phyloP scores from a whole-genome alignment of 2,797 vertebrate species.

The Enteromius viviparus region DNA sequence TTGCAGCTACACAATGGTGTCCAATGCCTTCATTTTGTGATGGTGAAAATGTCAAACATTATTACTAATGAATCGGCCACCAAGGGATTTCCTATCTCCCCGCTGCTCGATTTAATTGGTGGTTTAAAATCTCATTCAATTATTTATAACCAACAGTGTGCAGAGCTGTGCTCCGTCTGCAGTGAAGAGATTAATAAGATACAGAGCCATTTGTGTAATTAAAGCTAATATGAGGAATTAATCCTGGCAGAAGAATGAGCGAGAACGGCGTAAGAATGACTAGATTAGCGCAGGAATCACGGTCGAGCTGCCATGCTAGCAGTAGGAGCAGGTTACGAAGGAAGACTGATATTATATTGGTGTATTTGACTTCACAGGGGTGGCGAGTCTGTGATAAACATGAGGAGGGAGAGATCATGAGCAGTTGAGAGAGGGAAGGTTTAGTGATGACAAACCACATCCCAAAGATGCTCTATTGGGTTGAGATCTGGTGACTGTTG shows the following conservation, averaged over 20 bases:
- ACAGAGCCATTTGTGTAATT: slow-evolving; percentile 56
- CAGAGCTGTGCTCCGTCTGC: slow-evolving; percentile 47
- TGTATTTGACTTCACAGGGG: background rate
- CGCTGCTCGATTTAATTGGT: slow-evolving; percentile 76
- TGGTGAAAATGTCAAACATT: slow-evolving; percentile 77
- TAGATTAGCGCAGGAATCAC: background rate
- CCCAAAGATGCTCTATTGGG: too few relatives aligned
- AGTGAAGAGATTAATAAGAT: slow-evolving; percentile 63
- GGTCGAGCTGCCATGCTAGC: background rate
- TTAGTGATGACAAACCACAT: background rate
- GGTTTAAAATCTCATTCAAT: slow-evolving; percentile 77
- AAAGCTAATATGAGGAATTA: slow-evolving; percentile 56
- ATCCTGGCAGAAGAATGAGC: slow-evolving; percentile 32
- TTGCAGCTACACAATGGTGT: slow-evolving; percentile 41
- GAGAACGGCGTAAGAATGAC: slow-evolving; percentile 9
- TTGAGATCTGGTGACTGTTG: too few relatives aligned
- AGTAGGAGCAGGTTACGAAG: background rate
- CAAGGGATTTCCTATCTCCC: slow-evolving; percentile 72
- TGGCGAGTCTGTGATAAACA: background rate
- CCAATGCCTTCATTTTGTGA: slow-evolving; percentile 58
- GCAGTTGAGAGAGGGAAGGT: background rate
- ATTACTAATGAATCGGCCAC: slow-evolving; percentile 76
- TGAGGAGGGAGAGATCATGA: background rate
- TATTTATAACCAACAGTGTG: slow-evolving; percentile 75
- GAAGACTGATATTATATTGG: slow-evolving; percentile 11